phyloP scores from a whole-genome alignment of 2,888 invertebrate genomes.

The Aplocera efformata region DNA sequence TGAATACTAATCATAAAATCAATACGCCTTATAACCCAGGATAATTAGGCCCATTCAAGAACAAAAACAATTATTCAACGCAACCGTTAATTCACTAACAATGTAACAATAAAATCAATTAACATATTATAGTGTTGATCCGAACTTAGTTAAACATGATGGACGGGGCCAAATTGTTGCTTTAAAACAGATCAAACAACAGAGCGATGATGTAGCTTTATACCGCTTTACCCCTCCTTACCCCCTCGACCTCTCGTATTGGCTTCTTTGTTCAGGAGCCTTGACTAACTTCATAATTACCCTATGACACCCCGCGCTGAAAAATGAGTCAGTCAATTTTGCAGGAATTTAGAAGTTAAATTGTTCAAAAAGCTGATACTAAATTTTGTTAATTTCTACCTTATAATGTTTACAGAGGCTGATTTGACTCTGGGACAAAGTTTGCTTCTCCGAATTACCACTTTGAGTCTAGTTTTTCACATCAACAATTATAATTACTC shows the following conservation, averaged over 20 bases:
- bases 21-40: too few relatives aligned
- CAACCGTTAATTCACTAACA: background rate
- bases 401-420: background rate
- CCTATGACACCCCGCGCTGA: constrained; percentile 19
- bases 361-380: background rate
- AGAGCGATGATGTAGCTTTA: constrained; percentile 11
- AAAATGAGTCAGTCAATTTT: constrained; percentile 21
- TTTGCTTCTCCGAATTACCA: too few relatives aligned
- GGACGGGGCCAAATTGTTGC: constrained; percentile 22
- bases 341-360: constrained; percentile 10
- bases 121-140: constrained; percentile 8
- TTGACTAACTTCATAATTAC: constrained; percentile 28
- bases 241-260: constrained; percentile 21
- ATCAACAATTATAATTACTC: too few relatives aligned
- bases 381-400: background rate
- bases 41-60: too few relatives aligned
- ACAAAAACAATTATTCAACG: too few relatives aligned
- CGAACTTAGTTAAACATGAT: constrained; percentile 17
- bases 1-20: too few relatives aligned
- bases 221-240: constrained; percentile 4
- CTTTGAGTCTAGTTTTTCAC: too few relatives aligned
- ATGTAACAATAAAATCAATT: constrained; percentile 10
- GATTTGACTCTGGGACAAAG: too few relatives aligned
- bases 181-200: constrained; percentile 22
- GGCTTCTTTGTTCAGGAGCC: constrained; percentile 24